Conservation (phyloP, 2,113 vertebrate species). For the Erpornis zantholeuca region DNA sequence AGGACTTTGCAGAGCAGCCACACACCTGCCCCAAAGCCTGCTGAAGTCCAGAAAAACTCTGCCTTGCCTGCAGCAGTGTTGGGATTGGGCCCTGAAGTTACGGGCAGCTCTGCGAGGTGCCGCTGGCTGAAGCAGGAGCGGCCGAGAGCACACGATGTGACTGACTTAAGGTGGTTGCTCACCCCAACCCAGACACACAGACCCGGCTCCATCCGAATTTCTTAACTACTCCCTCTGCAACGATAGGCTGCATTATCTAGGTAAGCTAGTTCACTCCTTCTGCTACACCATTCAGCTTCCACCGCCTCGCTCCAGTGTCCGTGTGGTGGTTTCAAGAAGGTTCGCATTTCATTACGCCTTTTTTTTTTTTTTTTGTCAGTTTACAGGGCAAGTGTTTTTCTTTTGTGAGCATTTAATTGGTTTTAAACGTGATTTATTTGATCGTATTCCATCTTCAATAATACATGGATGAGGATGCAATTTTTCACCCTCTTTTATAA, state of each 20-base stretch:
- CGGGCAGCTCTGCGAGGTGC: not conserved
- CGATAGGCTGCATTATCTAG: not conserved
- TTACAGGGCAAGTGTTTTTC: not conserved
- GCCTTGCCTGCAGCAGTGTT: not conserved
- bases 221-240: not conserved
- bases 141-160: not conserved
- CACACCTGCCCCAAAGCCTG: not conserved
- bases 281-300: not conserved
- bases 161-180: not conserved
- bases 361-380: not conserved
- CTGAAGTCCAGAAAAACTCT: not conserved
- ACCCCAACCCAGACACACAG: not conserved
- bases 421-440: constrained; percentile 1
- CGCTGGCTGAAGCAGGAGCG: not conserved
- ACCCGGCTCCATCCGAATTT: not conserved
- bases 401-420: constrained; percentile 15
- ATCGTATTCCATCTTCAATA: not conserved
- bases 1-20: not conserved
- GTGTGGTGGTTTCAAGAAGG: not conserved
- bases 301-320: not conserved
- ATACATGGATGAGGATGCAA: not conserved
- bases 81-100: not conserved
- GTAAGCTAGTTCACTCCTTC: not conserved
- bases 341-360: not conserved
- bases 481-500: constrained; percentile 44